These are phyloP conservation scores for Anneissia japonica DNA, from an alignment of 35 echinoderm and acorn worm species.

Conservation along the genomic window DNA sequence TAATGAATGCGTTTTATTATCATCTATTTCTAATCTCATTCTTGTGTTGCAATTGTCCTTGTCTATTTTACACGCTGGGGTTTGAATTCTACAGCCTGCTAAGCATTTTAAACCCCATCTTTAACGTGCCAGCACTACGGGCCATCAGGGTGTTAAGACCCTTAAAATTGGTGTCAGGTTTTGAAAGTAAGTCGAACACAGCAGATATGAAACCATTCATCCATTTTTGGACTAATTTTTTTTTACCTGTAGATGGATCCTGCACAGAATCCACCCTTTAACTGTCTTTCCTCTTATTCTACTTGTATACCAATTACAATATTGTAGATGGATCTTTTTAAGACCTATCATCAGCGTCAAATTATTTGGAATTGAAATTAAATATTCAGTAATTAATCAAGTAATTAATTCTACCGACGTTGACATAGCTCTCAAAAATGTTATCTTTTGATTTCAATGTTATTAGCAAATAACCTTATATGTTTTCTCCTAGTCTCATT, in stretches of 20 bases:
- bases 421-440: neutral
- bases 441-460: neutral
- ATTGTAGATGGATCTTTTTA: neutral
- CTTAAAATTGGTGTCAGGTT: constrained; percentile 83
- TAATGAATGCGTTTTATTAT: neutral
- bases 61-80: neutral
- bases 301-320: neutral
- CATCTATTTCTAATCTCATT: neutral
- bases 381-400: neutral
- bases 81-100: constrained; percentile 22
- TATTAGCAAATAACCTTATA: neutral
- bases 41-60: neutral
- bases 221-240: constrained; percentile 11
- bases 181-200: constrained; percentile 62
- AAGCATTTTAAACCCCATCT: constrained; percentile 38
- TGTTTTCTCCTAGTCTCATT: neutral
- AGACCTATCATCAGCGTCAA: neutral
- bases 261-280: neutral
- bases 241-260: neutral
- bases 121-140: constrained; percentile 71
- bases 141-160: constrained; percentile 79
- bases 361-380: neutral
- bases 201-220: neutral
- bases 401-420: neutral
- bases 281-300: neutral